These are phyloP conservation scores for Anticlea derivata DNA, from an alignment of 2,888 invertebrate genomes.

Conservation along the genomic window DNA sequence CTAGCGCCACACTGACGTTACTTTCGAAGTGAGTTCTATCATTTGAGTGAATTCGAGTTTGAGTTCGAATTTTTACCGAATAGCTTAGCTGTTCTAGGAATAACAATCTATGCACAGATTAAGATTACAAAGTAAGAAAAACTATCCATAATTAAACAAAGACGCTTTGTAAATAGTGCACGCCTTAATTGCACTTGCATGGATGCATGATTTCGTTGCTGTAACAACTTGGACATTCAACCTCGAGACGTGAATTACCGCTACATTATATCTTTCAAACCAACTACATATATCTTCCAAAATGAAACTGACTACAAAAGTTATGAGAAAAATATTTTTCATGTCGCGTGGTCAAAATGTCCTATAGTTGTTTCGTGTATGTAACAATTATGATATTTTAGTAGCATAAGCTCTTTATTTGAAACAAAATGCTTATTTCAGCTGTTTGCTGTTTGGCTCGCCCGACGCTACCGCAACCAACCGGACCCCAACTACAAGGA, in stretches of 20 bases:
- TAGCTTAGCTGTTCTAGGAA: too few relatives aligned
- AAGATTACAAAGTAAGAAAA: constrained; percentile 2
- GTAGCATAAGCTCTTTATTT: background rate
- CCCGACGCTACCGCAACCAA: constrained; percentile 91
- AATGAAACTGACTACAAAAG: too few relatives aligned
- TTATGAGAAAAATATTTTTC: background rate
- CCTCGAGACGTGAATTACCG: background rate
- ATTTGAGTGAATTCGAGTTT: too few relatives aligned
- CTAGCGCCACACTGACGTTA: too few relatives aligned
- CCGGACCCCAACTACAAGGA: constrained; percentile 89
- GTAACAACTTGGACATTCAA: background rate
- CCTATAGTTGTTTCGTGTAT: background rate
- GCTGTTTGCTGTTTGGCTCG: constrained; percentile 92
- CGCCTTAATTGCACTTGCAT: constrained; percentile 37
- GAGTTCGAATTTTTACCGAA: too few relatives aligned
- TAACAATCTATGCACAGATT: background rate
- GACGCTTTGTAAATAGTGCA: constrained; percentile 10
- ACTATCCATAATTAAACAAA: background rate
- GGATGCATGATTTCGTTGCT: constrained; percentile 14
- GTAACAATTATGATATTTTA: too few relatives aligned
- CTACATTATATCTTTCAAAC: background rate
- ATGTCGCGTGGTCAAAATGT: constrained; percentile 3
- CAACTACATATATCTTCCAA: too few relatives aligned
- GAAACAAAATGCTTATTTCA: constrained; percentile 64
- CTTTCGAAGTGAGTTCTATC: too few relatives aligned